Evolutionary conservation across 2,888 invertebrate genomes (phyloP).

Genomic region (Sesia apiformis): DNA sequence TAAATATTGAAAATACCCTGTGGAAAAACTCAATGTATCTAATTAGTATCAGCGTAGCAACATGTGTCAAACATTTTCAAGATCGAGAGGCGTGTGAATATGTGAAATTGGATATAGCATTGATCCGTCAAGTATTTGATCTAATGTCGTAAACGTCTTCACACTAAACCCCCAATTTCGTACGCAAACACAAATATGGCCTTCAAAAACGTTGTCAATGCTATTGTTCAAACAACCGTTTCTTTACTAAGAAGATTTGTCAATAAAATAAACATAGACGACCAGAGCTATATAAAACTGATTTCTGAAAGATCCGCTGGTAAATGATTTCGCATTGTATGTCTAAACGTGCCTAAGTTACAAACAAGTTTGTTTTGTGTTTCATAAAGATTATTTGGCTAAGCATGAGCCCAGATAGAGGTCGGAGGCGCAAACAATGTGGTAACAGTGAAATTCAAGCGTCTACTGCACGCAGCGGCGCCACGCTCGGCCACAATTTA

Average conservation of each 20-base stretch:
- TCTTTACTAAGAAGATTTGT: background rate
- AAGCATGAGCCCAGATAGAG: constrained; percentile 9
- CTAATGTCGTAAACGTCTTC: background rate
- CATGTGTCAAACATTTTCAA: too few species aligned
- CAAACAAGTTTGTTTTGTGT: constrained; percentile 1
- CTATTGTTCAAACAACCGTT: background rate
- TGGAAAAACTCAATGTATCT: too few species aligned
- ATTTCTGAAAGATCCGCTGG: too few species aligned
- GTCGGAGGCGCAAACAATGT: constrained; percentile 22
- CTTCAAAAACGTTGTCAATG: background rate
- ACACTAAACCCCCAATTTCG: background rate
- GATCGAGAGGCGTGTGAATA: too few species aligned
- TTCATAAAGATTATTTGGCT: constrained; percentile 4
- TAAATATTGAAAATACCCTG: too few species aligned
- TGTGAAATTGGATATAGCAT: background rate
- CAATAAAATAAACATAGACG: background rate
- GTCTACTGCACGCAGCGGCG: constrained; percentile 10
- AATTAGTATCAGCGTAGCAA: too few species aligned
- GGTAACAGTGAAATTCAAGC: constrained; percentile 26
- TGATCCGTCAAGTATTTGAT: background rate
- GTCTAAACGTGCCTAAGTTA: too few species aligned
- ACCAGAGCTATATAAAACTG: background rate
- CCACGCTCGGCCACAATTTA: constrained; percentile 23
- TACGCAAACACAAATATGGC: background rate
- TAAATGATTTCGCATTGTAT: too few species aligned